Percentiles rank a stretch among this genome's conserved stretches.
These are phyloP conservation scores for Morpho achilles DNA, from an alignment of 2,888 invertebrate genomes.

Conservation along the genomic window DNA sequence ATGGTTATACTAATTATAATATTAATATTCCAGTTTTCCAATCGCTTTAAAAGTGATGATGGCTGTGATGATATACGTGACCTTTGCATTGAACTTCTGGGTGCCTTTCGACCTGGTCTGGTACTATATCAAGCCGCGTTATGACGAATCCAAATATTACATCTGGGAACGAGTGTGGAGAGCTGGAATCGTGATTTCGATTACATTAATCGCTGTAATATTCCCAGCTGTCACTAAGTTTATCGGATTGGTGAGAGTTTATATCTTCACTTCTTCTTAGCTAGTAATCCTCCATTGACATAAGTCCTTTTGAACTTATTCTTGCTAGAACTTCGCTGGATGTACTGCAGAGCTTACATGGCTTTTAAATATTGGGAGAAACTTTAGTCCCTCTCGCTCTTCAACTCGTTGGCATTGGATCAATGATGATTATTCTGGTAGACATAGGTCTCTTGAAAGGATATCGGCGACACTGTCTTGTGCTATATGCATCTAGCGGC, in stretches of 20 bases:
- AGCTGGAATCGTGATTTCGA: constrained; percentile 30
- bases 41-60: constrained; percentile 41
- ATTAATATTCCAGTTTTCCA: constrained; percentile 37
- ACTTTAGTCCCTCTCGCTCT: no score
- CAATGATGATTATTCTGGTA: no score
- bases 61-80: constrained; percentile 41
- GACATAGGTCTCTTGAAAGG: no score
- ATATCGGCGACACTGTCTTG: no score
- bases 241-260: constrained; percentile 44
- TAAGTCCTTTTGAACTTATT: no score
- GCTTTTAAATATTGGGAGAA: no score
- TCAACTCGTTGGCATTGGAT: no score
- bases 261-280: not conserved
- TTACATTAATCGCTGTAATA: constrained; percentile 34
- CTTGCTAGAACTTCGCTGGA: no score
- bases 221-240: constrained; percentile 44
- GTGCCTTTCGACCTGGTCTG: constrained; percentile 48
- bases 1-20: no score
- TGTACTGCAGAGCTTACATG: no score
- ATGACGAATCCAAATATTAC: constrained; percentile 36
- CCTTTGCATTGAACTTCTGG: constrained; percentile 49
- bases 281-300: no score
- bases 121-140: constrained; percentile 39
- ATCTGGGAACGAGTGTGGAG: constrained; percentile 52
- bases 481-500: no score